Conservation (phyloP, 2,888 invertebrate genomes). For the Plagodis pulveraria region DNA sequence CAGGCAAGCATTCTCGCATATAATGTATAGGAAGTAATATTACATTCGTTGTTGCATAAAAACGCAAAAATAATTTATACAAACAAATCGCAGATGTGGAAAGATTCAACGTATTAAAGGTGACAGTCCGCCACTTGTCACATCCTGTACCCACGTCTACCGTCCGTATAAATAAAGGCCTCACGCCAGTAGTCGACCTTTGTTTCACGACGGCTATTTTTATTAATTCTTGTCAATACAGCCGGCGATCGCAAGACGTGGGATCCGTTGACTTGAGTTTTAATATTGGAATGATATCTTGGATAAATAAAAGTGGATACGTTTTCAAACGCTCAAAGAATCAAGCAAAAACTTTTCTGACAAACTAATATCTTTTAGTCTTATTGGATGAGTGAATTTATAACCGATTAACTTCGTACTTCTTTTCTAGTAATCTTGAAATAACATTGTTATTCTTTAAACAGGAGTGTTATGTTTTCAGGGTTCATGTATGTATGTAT, state of each 20-base stretch:
- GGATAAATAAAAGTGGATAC: conserved; percentile 6
- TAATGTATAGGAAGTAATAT: too few relatives aligned
- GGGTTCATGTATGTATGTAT: too few relatives aligned
- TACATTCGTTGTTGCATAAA: not conserved
- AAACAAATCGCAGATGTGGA: not conserved
- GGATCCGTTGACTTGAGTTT: conserved; percentile 56
- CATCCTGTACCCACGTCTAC: not conserved
- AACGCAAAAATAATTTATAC: not conserved
- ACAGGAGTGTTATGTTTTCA: too few relatives aligned
- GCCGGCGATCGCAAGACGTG: conserved; percentile 52
- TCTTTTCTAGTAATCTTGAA: too few relatives aligned
- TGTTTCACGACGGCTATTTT: conserved; percentile 43
- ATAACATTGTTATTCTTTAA: too few relatives aligned
- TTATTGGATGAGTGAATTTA: too few relatives aligned
- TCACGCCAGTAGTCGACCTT: conserved; percentile 24
- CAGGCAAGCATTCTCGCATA: too few relatives aligned
- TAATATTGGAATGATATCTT: conserved; percentile 54
- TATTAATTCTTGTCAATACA: conserved; percentile 42
- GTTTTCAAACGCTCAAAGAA: not conserved
- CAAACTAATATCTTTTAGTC: too few relatives aligned
- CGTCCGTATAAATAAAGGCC: conserved; percentile 17
- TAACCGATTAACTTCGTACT: too few relatives aligned
- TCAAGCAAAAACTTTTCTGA: not conserved
- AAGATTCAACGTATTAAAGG: conserved; percentile 1
- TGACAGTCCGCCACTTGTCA: conserved; percentile 6